Conservation (phyloP, 2,888 invertebrate genomes). For the Drosophila emarginata region DNA sequence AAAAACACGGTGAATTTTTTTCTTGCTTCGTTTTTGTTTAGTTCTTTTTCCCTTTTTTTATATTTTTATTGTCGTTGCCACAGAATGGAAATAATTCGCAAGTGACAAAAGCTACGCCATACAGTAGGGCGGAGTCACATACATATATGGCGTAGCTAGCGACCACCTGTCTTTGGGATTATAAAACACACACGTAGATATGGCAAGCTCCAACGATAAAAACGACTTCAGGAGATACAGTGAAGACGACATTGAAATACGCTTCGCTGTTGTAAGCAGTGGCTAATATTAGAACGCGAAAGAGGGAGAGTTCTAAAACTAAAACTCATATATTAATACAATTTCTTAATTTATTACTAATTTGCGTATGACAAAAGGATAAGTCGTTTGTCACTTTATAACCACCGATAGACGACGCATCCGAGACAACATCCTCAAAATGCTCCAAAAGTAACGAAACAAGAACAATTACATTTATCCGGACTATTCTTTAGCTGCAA, state of each 20-base stretch:
- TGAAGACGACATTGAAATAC: not conserved
- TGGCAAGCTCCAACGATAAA: not conserved
- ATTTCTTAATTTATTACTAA: too few species aligned
- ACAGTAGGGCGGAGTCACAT: conserved; percentile 31
- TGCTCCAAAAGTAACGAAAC: too few species aligned
- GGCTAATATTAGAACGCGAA: too few species aligned
- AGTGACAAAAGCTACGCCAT: conserved; percentile 66
- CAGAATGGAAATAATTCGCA: conserved; percentile 53
- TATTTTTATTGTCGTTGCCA: conserved; percentile 42
- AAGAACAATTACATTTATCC: too few species aligned
- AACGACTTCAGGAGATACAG: not conserved
- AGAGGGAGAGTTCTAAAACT: too few species aligned
- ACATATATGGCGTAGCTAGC: conserved; percentile 16
- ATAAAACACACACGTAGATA: conserved; percentile 36
- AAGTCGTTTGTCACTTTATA: too few species aligned
- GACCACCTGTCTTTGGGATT: conserved; percentile 62
- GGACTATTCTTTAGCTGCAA: too few species aligned
- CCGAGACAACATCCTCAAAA: too few species aligned
- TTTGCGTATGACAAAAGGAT: too few species aligned
- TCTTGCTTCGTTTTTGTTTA: not conserved
- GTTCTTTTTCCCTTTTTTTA: conserved; percentile 21
- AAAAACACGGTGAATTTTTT: conserved; percentile 16
- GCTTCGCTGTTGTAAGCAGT: not conserved
- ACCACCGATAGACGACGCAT: too few species aligned
- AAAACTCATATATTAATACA: too few species aligned